phyloP scores from a whole-genome alignment of 1,140 invertebrate genomes.

The Harpegnathos saltator region DNA sequence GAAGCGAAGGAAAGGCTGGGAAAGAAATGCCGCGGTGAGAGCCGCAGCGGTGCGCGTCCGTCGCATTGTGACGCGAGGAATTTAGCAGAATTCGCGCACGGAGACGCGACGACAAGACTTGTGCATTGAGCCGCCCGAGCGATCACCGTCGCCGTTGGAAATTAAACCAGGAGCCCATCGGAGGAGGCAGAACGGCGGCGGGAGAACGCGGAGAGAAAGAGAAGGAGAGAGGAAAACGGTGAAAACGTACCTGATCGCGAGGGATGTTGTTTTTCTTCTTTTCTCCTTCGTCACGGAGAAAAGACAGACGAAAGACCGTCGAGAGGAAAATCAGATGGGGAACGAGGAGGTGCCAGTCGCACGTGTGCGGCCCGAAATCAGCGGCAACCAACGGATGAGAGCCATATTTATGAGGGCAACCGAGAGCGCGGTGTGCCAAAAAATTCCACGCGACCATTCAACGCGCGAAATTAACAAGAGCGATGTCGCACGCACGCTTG shows the following conservation, averaged over 20 bases:
- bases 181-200: background rate
- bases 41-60: background rate
- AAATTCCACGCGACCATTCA: background rate
- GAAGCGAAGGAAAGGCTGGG: background rate
- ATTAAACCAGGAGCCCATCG: conserved; percentile 19
- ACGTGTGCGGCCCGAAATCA: background rate
- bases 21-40: background rate
- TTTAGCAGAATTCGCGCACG: conserved; percentile 43
- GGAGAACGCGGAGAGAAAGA: background rate
- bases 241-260: conserved; percentile 31
- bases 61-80: conserved; percentile 24
- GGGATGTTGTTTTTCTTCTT: background rate
- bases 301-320: background rate
- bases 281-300: background rate
- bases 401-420: background rate
- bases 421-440: background rate
- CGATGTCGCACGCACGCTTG: background rate
- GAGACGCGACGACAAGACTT: conserved; percentile 36
- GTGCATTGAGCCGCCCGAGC: conserved; percentile 26
- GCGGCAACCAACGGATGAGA: background rate
- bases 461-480: background rate
- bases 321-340: background rate
- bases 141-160: conserved; percentile 21
- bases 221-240: background rate
- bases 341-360: background rate